These are phyloP conservation scores for Tinamus major DNA, from an alignment of 2,797 vertebrate species.

Conservation along the genomic window DNA sequence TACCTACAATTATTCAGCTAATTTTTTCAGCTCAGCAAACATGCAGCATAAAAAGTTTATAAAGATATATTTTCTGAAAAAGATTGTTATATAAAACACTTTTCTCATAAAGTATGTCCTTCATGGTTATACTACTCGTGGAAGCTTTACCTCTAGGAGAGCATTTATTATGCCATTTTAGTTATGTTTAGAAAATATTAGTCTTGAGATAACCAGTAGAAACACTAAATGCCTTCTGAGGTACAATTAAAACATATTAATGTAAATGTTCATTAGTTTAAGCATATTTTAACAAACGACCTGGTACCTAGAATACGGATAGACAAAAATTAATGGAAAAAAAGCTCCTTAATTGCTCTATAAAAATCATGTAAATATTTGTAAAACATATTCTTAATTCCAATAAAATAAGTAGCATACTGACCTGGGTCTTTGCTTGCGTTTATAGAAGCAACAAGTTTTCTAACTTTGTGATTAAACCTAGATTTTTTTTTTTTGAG, in stretches of 20 bases:
- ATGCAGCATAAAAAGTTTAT: not conserved
- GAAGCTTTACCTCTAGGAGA: conserved; percentile 32
- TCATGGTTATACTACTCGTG: conserved; percentile 14
- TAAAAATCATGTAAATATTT: conserved; percentile 70
- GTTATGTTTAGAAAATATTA: conserved; percentile 49
- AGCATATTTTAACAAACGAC: conserved; percentile 3
- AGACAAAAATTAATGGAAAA: conserved; percentile 30
- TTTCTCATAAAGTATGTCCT: conserved; percentile 32
- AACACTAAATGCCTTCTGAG: conserved; percentile 47
- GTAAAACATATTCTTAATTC: conserved; percentile 44
- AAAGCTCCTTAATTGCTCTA: conserved; percentile 55
- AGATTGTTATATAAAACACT: not conserved
- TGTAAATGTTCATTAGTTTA: conserved; percentile 5
- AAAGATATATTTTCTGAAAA: conserved; percentile 42
- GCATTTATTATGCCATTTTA: conserved; percentile 42
- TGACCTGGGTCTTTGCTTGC: conserved; percentile 33
- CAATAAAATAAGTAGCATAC: conserved; percentile 4
- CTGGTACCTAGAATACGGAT: conserved; percentile 19
- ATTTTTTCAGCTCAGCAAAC: conserved; percentile 50
- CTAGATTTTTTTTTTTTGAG: not conserved
- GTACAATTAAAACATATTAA: conserved; percentile 17
- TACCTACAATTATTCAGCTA: conserved; percentile 47
- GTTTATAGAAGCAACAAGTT: not conserved
- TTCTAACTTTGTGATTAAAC: conserved; percentile 24
- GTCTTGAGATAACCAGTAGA: conserved; percentile 5